These are phyloP conservation scores for Eilema sororculum DNA, from an alignment of 2,888 invertebrate species.

Conservation along the genomic window DNA sequence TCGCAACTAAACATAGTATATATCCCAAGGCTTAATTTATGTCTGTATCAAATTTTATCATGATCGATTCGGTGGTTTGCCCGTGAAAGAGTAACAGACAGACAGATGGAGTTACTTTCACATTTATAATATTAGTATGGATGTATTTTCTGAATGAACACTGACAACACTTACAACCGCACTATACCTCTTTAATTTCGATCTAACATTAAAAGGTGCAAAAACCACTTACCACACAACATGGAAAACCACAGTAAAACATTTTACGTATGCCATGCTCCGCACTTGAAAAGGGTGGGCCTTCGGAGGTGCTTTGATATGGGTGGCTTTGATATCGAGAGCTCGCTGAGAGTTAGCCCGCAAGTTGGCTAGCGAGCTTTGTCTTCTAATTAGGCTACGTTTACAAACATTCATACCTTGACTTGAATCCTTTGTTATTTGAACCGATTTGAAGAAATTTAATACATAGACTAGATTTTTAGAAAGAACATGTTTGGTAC, in stretches of 20 bases:
- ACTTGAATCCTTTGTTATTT: not conserved
- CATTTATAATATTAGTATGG: too few species aligned
- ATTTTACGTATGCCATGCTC: not conserved
- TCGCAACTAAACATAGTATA: too few species aligned
- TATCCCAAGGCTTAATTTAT: too few species aligned
- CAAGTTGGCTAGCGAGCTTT: not conserved
- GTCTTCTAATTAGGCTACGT: not conserved
- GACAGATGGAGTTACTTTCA: too few species aligned
- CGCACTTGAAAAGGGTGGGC: not conserved
- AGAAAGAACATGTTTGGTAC: too few species aligned
- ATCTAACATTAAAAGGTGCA: not conserved
- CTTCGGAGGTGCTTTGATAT: not conserved
- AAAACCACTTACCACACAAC: not conserved
- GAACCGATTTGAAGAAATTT: too few species aligned
- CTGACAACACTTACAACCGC: too few species aligned
- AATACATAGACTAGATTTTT: too few species aligned
- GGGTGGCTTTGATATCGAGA: not conserved
- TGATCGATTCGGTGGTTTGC: too few species aligned
- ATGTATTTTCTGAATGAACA: too few species aligned
- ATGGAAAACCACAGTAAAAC: not conserved
- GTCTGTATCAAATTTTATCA: too few species aligned
- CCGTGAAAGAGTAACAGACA: too few species aligned
- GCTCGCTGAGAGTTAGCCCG: not conserved
- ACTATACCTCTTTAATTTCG: not conserved
- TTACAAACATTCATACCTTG: not conserved